Evolutionary conservation across 1,140 invertebrate species (phyloP).

Genomic region (Bombus pascuorum): DNA sequence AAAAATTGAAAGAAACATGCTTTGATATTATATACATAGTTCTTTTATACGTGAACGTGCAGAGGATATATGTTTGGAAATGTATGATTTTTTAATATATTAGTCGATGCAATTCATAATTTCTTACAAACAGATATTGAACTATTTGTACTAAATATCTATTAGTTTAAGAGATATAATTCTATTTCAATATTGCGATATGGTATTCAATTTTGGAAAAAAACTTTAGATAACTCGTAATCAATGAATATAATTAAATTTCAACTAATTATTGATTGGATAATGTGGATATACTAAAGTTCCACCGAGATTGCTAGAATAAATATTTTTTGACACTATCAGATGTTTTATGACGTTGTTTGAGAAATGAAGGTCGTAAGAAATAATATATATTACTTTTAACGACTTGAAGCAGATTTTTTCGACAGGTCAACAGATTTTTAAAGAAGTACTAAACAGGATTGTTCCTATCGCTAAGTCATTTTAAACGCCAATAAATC

Average conservation of each 20-base stretch:
- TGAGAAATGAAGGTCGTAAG: background rate
- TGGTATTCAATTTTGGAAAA: background rate
- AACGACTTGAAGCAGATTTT: background rate
- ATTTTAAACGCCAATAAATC: background rate
- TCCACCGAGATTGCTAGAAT: background rate
- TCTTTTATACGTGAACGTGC: too few relatives aligned
- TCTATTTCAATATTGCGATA: background rate
- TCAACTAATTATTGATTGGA: background rate
- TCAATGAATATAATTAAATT: background rate
- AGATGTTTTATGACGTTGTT: background rate
- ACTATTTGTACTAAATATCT: background rate
- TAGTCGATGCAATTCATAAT: too few relatives aligned
- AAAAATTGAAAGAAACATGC: too few relatives aligned
- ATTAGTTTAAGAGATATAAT: background rate
- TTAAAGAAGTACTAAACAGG: background rate
- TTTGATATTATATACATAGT: too few relatives aligned
- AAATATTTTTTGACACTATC: background rate
- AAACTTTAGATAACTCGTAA: background rate
- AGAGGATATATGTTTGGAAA: too few relatives aligned
- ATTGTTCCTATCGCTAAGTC: too few relatives aligned
- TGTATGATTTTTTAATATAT: background rate
- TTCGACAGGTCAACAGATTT: background rate
- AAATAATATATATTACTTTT: background rate
- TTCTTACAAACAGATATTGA: background rate
- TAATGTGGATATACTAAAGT: background rate